A percentile compares a stretch with the other conserved stretches of the same genome.
These are phyloP conservation scores for Gobiocypris rarus DNA, from an alignment of 2,113 vertebrate species.

Conservation along the genomic window DNA sequence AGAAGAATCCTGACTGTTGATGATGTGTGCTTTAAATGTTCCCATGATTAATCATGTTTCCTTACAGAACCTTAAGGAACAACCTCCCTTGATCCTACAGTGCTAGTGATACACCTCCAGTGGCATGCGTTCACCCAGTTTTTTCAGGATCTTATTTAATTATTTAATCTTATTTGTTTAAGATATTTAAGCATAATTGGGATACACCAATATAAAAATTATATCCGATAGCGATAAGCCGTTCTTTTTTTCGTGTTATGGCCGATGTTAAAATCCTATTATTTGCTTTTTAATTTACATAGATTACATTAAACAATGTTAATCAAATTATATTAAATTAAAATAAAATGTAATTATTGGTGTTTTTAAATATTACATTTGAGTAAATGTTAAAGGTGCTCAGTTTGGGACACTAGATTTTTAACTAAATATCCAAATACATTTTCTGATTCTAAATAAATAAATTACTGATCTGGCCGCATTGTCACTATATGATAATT, in stretches of 20 bases:
- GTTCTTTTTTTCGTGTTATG: background rate
- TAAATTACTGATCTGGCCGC: no score
- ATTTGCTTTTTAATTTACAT: no score
- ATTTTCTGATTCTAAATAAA: no score
- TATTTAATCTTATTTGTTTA: background rate
- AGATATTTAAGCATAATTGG: no score
- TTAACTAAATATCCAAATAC: no score
- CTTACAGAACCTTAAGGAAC: slow-evolving; percentile 52
- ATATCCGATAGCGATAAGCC: background rate
- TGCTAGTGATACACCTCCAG: background rate
- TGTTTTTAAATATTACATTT: no score
- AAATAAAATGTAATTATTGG: no score
- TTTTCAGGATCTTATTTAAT: background rate
- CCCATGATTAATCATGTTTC: slow-evolving; percentile 50
- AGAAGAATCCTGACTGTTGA: slow-evolving; percentile 44
- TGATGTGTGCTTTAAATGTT: slow-evolving; percentile 32
- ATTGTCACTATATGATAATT: no score
- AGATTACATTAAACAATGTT: no score
- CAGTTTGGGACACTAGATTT: no score
- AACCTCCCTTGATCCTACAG: background rate
- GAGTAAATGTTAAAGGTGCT: background rate
- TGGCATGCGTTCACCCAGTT: background rate
- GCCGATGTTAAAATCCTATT: background rate
- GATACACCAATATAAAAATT: background rate
- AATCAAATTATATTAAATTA: no score